Evolutionary conservation across 2,797 vertebrate genomes (phyloP).

Genomic region (Brachyalestes nurse): DNA sequence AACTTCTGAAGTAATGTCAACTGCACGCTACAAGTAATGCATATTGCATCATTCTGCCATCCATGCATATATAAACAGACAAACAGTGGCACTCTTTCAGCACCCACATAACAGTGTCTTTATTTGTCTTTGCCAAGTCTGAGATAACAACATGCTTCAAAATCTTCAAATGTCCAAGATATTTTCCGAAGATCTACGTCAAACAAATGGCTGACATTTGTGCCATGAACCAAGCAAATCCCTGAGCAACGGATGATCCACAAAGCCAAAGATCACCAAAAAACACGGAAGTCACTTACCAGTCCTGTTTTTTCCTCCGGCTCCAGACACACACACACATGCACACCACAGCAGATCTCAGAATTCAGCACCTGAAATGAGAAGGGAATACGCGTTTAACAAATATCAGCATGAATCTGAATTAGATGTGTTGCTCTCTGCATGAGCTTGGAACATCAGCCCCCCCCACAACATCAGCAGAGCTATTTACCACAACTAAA

Average conservation of each 20-base stretch:
- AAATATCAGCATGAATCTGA: background rate
- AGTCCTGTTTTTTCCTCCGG: constrained; percentile 1
- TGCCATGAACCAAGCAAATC: constrained; percentile 31
- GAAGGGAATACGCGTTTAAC: background rate
- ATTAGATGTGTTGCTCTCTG: background rate
- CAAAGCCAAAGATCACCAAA: constrained; percentile 50
- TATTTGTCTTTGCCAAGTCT: constrained; percentile 18
- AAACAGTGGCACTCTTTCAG: constrained; percentile 16
- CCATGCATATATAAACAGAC: constrained; percentile 3
- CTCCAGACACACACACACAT: background rate
- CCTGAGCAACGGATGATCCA: constrained; percentile 17
- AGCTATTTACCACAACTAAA: background rate
- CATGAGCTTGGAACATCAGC: background rate
- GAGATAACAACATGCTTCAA: constrained; percentile 28
- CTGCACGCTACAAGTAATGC: background rate
- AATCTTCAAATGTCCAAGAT: constrained; percentile 4
- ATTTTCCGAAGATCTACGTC: constrained; percentile 54
- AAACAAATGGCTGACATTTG: constrained; percentile 54
- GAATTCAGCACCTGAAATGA: constrained; percentile 36
- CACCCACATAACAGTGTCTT: constrained; percentile 19
- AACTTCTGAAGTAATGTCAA: background rate
- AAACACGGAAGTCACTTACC: constrained; percentile 49
- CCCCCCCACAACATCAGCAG: background rate
- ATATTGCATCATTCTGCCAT: background rate
- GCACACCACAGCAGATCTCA: constrained; percentile 22